Base-by-base conservation (phyloP, 2,113 vertebrate species). In the Bucco capensis region DNA sequence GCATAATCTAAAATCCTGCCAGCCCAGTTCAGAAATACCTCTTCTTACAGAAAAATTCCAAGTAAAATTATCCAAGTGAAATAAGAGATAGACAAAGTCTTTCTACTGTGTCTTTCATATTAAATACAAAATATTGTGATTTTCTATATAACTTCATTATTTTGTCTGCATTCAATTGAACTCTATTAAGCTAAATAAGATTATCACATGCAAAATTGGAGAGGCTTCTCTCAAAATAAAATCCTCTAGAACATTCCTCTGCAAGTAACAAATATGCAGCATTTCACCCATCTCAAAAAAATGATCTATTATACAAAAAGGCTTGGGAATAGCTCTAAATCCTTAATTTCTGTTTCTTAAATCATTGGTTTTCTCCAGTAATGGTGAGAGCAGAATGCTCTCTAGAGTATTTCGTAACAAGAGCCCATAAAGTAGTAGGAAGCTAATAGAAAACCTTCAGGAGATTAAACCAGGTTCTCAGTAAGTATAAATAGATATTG, bases 371-470 rank as follows among this genome's bases (percentile, higher is more conserved):
- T 89, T 65, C 57, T 65, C 25, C 46, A 33, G 19, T 31, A 61
- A 18, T 19, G n/a, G 28, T 16, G 21, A 92, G 10, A 69, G 25
- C 37, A 47, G 42, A 76, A 24, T 62, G n/a, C 9, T 92, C 60
- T 50, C 74, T 46, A 42, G 54, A 73, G 64, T 10, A 35, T 73
- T 61, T 62, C 21, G 17, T 58, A 88, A 67, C 66, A 91, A 80
- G 58, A 73, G 9, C 18, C 31, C 40, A 49, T 75, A 79, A 91
- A 85, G 47, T 56, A 62, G 57, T 35, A 89, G 46, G 66, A 92
- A 79, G 54, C 53, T 84, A 92, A 93, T 17, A 89, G 78, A 70
- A 89, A 94, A 79, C 46, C 54, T 93, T 57, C 71, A 89, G 54
- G 50, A 94, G 50, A 72, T 82, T 75, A 82, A 90, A 35, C 22